phyloP scores from a whole-genome alignment of 2,888 invertebrate genomes.

The Conistra vaccinii region DNA sequence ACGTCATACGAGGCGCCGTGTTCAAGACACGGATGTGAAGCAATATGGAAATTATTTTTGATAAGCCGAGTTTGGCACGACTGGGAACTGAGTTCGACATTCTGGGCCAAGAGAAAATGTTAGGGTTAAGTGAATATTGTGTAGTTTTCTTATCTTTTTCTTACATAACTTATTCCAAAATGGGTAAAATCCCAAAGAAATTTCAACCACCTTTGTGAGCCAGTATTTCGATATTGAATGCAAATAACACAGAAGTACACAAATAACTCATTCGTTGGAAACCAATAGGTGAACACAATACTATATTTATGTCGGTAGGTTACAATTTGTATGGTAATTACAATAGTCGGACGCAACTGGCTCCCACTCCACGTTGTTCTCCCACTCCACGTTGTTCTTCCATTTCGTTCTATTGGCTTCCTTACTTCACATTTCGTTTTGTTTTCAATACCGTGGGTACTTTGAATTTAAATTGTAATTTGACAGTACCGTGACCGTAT shows the following conservation, averaged over 20 bases:
- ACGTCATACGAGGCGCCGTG: background rate
- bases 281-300: background rate
- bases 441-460: background rate
- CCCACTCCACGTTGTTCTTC: constrained; percentile 1
- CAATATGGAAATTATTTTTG: constrained; percentile 15
- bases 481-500: background rate
- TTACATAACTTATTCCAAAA: background rate
- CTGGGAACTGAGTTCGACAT: no score
- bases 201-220: background rate
- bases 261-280: background rate
- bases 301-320: background rate
- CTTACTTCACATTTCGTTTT: constrained; percentile 16
- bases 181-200: background rate
- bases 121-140: background rate
- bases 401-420: constrained; percentile 9
- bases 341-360: constrained; percentile 30
- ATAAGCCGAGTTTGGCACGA: background rate
- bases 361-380: constrained; percentile 8
- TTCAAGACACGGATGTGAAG: background rate
- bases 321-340: constrained; percentile 46
- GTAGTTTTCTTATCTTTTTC: background rate
- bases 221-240: background rate
- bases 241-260: background rate
- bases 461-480: constrained; percentile 44
- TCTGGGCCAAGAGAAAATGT: background rate